Evolutionary conservation across 2,113 vertebrate genomes (phyloP).

Genomic region (Nesoenas mayeri): DNA sequence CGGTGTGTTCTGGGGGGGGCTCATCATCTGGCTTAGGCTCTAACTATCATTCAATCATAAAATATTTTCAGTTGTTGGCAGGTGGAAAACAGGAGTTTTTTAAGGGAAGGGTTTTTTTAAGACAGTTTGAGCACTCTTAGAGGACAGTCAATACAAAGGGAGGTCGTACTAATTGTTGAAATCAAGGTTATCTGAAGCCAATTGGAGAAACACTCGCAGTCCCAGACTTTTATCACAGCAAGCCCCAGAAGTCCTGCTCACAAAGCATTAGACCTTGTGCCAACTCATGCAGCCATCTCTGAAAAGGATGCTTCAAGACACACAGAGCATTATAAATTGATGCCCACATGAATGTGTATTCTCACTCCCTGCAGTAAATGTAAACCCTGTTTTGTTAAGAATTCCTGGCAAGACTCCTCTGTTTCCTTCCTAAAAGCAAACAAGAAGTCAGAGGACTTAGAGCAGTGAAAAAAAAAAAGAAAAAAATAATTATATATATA

Average conservation of each 20-base stretch:
- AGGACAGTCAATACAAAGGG: background rate
- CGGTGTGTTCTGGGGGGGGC: background rate
- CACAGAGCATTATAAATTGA: constrained; percentile 21
- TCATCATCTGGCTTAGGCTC: background rate
- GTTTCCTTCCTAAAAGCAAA: background rate
- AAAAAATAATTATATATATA: background rate
- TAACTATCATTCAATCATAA: background rate
- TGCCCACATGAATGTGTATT: background rate
- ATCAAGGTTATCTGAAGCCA: background rate
- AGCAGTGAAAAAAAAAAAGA: background rate
- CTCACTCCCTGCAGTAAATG: background rate
- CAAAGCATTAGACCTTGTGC: background rate
- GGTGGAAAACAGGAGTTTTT: background rate
- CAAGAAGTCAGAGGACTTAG: background rate
- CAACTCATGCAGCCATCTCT: background rate
- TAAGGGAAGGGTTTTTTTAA: background rate
- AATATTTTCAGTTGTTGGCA: background rate
- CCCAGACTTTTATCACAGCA: background rate
- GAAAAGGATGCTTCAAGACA: background rate
- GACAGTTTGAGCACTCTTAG: background rate
- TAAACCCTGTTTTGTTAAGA: background rate
- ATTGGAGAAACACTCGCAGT: background rate
- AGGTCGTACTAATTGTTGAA: constrained; percentile 1
- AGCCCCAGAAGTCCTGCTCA: background rate
- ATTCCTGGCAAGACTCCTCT: background rate